Evolutionary conservation across 1,140 invertebrate genomes (phyloP).

Genomic region (Marisa cornuarietis): DNA sequence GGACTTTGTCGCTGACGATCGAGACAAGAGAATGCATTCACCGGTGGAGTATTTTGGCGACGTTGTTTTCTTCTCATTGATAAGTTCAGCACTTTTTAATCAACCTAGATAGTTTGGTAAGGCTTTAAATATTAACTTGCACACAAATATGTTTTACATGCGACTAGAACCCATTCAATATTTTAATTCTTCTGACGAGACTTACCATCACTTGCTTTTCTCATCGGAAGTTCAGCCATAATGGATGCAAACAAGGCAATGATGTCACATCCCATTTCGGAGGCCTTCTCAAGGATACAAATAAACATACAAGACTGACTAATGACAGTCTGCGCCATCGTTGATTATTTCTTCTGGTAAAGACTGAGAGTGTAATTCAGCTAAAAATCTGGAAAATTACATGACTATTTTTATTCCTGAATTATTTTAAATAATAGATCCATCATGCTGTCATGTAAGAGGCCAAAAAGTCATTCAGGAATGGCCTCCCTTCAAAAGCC

Average conservation of each 20-base stretch:
- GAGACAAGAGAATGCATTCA: background rate
- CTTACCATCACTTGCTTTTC: slow-evolving; percentile 14
- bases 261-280: slow-evolving; percentile 23
- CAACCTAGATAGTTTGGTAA: background rate
- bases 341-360: no score
- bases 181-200: slow-evolving; percentile 5
- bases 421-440: no score
- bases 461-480: no score
- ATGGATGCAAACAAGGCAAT: slow-evolving; percentile 21
- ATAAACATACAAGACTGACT: background rate
- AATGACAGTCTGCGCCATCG: no score
- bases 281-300: slow-evolving; percentile 6
- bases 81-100: no score
- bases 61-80: background rate
- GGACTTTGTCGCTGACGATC: background rate
- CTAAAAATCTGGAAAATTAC: no score
- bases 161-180: slow-evolving; percentile 11
- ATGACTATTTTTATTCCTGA: no score
- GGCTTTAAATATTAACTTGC: background rate
- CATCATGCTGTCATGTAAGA: no score
- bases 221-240: slow-evolving; percentile 26
- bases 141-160: background rate
- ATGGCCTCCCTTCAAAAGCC: no score
- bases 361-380: no score
- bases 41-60: background rate